Conservation (phyloP, 2,113 vertebrate species). For the Ptilorrhoa leucosticta region DNA sequence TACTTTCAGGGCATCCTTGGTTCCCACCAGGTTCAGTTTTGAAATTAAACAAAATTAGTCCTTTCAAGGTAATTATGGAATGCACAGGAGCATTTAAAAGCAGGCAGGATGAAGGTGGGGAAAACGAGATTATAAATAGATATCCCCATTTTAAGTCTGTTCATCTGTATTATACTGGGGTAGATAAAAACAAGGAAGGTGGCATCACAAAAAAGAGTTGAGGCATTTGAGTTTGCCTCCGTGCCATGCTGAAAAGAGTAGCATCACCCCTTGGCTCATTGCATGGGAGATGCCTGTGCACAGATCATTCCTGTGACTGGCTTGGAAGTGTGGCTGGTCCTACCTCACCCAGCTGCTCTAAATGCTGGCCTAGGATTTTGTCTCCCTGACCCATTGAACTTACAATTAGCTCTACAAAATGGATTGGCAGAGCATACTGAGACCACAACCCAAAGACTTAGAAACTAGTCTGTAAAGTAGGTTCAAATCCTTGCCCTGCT, state of each 20-base stretch:
- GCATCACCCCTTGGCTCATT: neutral
- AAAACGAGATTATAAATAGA: neutral
- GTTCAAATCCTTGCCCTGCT: neutral
- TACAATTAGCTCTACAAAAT: neutral
- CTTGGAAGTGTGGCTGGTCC: neutral
- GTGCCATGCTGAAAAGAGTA: neutral
- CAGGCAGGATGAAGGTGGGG: neutral
- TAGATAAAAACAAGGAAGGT: neutral
- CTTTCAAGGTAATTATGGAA: neutral
- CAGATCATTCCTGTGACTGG: neutral
- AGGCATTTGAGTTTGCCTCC: neutral
- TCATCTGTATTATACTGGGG: neutral
- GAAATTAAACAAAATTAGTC: neutral
- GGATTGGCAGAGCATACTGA: neutral
- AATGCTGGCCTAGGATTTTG: neutral
- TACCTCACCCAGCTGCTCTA: neutral
- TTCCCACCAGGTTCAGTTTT: neutral
- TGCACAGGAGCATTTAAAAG: neutral
- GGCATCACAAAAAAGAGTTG: neutral
- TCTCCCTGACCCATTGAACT: neutral
- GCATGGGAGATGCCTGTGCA: neutral
- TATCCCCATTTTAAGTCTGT: neutral
- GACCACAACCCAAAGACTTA: neutral
- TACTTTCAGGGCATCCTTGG: neutral
- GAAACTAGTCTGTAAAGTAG: neutral